A percentile compares a stretch with the other conserved stretches of the same genome.
These are phyloP conservation scores for Orthosia incerta DNA, from an alignment of 2,888 invertebrate species.

Conservation along the genomic window DNA sequence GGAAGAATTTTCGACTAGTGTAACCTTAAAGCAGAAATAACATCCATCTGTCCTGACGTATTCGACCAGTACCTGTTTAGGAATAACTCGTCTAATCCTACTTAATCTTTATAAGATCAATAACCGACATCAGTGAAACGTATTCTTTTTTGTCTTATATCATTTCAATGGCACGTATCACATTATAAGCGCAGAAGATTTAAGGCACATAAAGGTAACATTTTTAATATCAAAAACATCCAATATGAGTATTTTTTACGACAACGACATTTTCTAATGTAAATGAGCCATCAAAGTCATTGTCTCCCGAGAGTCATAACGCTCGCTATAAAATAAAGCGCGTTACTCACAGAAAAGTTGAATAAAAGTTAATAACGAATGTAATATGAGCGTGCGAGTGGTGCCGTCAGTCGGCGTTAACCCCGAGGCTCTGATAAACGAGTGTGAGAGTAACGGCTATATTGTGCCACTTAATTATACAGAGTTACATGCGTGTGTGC, in stretches of 20 bases:
- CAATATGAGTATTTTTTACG: conserved; percentile 26
- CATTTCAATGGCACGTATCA: not conserved
- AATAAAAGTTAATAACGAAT: conserved; percentile 60
- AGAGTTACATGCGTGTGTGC: conserved; percentile 22
- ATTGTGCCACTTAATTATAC: conserved; percentile 60
- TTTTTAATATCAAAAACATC: conserved; percentile 16
- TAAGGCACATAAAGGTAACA: not conserved
- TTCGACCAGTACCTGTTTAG: no score
- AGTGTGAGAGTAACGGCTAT: conserved; percentile 45
- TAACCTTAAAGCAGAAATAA: no score
- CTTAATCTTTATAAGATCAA: no score
- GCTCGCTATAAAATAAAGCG: conserved; percentile 41
- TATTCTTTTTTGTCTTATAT: no score
- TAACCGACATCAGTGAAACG: no score
- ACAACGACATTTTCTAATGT: conserved; percentile 46
- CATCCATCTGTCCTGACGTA: no score
- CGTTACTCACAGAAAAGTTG: conserved; percentile 53
- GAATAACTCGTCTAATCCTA: no score
- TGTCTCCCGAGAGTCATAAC: conserved; percentile 36
- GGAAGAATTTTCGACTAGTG: no score
- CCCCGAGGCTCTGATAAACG: conserved; percentile 57
- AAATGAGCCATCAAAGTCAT: conserved; percentile 54
- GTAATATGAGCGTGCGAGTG: conserved; percentile 56
- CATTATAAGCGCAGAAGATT: not conserved
- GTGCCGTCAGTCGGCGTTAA: conserved; percentile 46